phyloP scores from a whole-genome alignment of 2,888 invertebrate species.

The Acleris sparsana region DNA sequence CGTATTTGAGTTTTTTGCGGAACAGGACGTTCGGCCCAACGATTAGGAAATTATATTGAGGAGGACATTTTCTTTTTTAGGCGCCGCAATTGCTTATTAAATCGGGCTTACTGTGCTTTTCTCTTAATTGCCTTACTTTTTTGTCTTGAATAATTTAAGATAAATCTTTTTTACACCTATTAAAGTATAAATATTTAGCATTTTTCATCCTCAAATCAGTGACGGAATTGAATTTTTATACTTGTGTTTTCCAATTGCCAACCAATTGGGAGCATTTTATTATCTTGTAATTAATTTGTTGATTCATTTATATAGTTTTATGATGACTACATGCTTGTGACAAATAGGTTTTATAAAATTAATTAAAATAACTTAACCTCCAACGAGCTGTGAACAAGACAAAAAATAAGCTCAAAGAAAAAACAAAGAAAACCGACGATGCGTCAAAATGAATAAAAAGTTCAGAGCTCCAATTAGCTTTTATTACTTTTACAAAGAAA shows the following conservation, averaged over 20 bases:
- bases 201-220: background rate
- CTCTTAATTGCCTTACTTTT: slow-evolving; percentile 66
- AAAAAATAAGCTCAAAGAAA: slow-evolving; percentile 41
- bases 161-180: slow-evolving; percentile 36
- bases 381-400: slow-evolving; percentile 23
- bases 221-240: slow-evolving; percentile 1
- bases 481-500: slow-evolving; percentile 62
- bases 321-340: too few relatives aligned
- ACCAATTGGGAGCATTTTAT: too few relatives aligned
- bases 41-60: slow-evolving; percentile 82
- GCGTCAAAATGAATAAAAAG: slow-evolving; percentile 47
- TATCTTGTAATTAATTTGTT: too few relatives aligned
- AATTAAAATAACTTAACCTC: slow-evolving; percentile 14
- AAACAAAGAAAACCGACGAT: slow-evolving; percentile 49
- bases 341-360: background rate
- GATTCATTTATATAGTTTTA: too few relatives aligned
- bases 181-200: slow-evolving; percentile 2
- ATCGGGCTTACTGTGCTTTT: slow-evolving; percentile 70
- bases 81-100: slow-evolving; percentile 78
- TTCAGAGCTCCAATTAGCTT: slow-evolving; percentile 45
- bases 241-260: too few relatives aligned
- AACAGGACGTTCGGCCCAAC: slow-evolving; percentile 78
- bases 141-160: slow-evolving; percentile 41
- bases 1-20: slow-evolving; percentile 74
- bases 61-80: slow-evolving; percentile 57